Base-by-base conservation (phyloP, 1,140 invertebrate genomes). In the Paramacrobiotus metropolitanus region DNA sequence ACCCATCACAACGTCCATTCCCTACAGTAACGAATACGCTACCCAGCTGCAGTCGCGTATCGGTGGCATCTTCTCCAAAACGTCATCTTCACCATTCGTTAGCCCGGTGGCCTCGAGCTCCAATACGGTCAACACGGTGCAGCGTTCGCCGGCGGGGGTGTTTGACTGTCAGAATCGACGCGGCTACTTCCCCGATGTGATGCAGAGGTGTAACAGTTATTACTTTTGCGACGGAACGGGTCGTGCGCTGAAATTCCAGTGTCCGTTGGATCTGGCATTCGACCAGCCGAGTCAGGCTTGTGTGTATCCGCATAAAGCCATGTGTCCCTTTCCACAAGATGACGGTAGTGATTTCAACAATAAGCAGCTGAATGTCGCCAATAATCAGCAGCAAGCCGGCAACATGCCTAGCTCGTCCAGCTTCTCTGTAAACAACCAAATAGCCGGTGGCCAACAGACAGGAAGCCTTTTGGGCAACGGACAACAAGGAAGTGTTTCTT, bases 181-280 rank as follows among this genome's bases (percentile, higher is more conserved):
- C 9, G 48, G 48, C 15, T 55, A 55, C 24, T 55, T 55, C 24
- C 48, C 48, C 15, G 48, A 55, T 24, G 48, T 55, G 15, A 55
- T 15, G 4, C 24, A 15, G 48, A 15, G 24, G 15, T 55, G 48
- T 55, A 55, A 55, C 24, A 9, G 15, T 4, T 55, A 55, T 28
- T 20, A 20, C 28, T 55, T 20, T 24, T 55, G 48, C 48, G 48
- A 55, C 48, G 4, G 15, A 4, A 28, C 48, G 4, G 48, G 48
- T 15, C 4, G 28, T 9, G 48, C 48, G 15, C 48, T 55, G 15
- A 15, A 24, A 4, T 55, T 55, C 24, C 48, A 55, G 48, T 55
- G 48, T 55, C 48, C 48, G 28, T 24, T 55, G 4, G 48, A 55
- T 55, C 48, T 55, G 15, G 48, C 48, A 28, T 55, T 55, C 28